phyloP scores from a whole-genome alignment of 1,140 invertebrate species.

The Drosophila melanica region DNA sequence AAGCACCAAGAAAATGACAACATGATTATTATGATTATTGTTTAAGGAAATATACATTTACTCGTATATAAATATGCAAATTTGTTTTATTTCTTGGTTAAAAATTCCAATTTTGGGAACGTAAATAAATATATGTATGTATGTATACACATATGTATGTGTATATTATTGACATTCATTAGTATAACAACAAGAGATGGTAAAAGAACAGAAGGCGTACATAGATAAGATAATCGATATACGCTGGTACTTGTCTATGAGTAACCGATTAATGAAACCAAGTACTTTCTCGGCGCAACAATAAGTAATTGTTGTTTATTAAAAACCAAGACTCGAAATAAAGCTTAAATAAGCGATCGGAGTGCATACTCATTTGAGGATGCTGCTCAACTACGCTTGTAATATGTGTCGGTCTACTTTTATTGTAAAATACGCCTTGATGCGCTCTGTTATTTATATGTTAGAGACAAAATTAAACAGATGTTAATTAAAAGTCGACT shows the following conservation, averaged over 20 bases:
- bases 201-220: too few relatives aligned
- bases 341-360: background rate
- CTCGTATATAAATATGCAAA: constrained; percentile 31
- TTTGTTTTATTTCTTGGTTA: constrained; percentile 3
- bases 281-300: background rate
- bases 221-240: constrained; percentile 16
- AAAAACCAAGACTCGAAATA: background rate
- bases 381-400: background rate
- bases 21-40: constrained; percentile 37
- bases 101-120: background rate
- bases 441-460: background rate
- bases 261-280: constrained; percentile 7
- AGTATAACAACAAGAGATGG: background rate
- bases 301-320: background rate
- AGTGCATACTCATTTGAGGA: background rate
- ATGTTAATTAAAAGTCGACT: background rate
- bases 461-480: constrained; percentile 7
- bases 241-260: background rate
- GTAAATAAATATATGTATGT: background rate
- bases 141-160: background rate
- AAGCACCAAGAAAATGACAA: constrained; percentile 29
- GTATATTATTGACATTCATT: background rate
- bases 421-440: background rate
- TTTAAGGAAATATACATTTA: constrained; percentile 41
- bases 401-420: background rate